phyloP scores from a whole-genome alignment of 2,113 vertebrate species.

The Chloroceryle aenea region DNA sequence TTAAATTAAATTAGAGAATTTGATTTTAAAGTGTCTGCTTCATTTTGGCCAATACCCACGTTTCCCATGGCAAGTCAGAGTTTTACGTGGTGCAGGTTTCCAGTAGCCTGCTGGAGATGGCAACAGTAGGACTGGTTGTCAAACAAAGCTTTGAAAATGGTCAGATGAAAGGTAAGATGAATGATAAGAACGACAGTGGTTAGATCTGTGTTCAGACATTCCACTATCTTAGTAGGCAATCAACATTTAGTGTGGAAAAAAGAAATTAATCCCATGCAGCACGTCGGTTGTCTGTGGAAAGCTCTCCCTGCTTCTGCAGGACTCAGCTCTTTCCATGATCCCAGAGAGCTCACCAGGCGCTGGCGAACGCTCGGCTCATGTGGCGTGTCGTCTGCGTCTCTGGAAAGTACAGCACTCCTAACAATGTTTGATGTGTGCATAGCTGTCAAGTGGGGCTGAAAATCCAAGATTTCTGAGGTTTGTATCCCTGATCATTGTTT shows the following conservation, averaged over 20 bases:
- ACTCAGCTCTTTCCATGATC: accelerated
- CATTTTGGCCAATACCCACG: not conserved
- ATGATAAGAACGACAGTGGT: not conserved
- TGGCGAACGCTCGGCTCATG: not conserved
- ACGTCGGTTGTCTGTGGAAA: not conserved
- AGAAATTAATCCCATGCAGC: not conserved
- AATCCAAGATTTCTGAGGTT: not conserved
- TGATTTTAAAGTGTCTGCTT: not conserved
- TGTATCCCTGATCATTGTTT: not conserved
- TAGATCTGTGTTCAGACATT: not conserved
- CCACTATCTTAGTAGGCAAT: not conserved
- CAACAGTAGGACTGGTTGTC: not conserved
- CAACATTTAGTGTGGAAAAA: not conserved
- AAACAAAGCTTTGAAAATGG: not conserved
- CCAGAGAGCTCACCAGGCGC: not conserved
- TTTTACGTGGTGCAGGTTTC: not conserved
- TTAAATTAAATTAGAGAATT: not conserved
- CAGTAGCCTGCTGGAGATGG: not conserved
- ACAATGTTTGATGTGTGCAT: not conserved
- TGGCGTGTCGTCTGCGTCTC: not conserved
- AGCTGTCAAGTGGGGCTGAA: not conserved
- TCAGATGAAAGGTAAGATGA: not conserved
- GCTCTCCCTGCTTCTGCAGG: not conserved
- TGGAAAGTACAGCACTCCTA: not conserved
- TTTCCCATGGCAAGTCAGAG: not conserved